A percentile compares a stretch with the other conserved stretches of the same genome.
Conservation (phyloP, 1,140 invertebrate species). For the Trichomalopsis sarcophagae region DNA sequence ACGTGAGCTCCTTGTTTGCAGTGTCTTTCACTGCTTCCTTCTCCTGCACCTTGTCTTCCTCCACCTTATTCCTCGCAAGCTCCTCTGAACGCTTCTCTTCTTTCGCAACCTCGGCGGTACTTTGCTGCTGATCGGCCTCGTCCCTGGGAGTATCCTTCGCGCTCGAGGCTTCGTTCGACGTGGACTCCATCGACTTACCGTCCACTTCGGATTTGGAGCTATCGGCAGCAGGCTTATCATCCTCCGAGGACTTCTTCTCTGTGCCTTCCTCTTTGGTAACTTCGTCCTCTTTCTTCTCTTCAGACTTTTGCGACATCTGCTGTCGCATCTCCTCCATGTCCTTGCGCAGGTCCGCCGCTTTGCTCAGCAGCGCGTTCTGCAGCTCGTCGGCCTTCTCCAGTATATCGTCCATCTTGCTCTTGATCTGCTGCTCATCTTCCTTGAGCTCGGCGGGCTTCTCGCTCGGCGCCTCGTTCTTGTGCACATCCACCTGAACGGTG, state of each 20-base stretch:
- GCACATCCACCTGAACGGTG: slow-evolving; percentile 68
- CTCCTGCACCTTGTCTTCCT: slow-evolving; percentile 51
- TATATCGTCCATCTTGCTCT: slow-evolving; percentile 62
- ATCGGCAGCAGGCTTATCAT: too few relatives aligned
- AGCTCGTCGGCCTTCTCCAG: slow-evolving; percentile 63
- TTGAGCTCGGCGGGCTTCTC: slow-evolving; percentile 51
- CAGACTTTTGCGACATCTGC: slow-evolving; percentile 68
- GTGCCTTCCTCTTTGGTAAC: slow-evolving; percentile 62
- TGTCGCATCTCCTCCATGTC: slow-evolving; percentile 67
- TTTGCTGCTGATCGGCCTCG: slow-evolving; percentile 8
- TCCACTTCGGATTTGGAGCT: neutral
- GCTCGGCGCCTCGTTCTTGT: slow-evolving; percentile 67
- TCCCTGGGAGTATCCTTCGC: slow-evolving; percentile 42
- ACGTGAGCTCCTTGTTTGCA: neutral
- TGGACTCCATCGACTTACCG: neutral
- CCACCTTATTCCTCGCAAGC: neutral
- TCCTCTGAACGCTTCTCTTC: neutral
- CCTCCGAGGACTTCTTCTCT: slow-evolving; percentile 58
- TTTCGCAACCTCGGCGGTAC: slow-evolving; percentile 22
- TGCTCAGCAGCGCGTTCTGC: slow-evolving; percentile 60
- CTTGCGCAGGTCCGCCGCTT: slow-evolving; percentile 66
- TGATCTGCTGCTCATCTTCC: slow-evolving; percentile 40
- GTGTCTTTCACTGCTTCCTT: slow-evolving; percentile 26
- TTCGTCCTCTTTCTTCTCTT: slow-evolving; percentile 60
- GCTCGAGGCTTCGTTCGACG: neutral